A percentile compares a stretch with the other conserved stretches of the same genome.
Conservation (phyloP, 2,797 vertebrate genomes). For the Pangasius krempfi region DNA sequence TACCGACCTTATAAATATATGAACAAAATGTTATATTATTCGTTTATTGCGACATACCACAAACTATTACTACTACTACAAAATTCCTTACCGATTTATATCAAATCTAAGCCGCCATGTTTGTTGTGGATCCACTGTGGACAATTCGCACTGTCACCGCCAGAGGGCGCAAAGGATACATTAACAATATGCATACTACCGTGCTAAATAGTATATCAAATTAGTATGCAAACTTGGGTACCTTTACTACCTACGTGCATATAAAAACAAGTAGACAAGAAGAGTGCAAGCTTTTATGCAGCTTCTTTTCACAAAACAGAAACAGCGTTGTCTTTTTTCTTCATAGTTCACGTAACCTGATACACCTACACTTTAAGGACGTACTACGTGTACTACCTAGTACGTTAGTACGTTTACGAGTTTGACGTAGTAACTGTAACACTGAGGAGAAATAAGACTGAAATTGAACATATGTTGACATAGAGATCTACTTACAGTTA, state of each 20-base stretch:
- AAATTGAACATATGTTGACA: background rate
- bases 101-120: conserved; percentile 36
- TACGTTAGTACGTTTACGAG: background rate
- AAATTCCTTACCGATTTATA: conserved; percentile 16
- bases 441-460: background rate
- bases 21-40: background rate
- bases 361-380: too few relatives aligned
- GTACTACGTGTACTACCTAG: background rate
- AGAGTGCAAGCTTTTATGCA: background rate
- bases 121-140: conserved; percentile 2
- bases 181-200: background rate
- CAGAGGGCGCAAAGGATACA: conserved; percentile 18
- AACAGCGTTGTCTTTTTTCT: background rate
- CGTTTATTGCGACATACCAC: background rate
- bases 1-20: background rate
- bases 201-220: background rate
- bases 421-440: background rate
- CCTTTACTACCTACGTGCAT: background rate
- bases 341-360: background rate
- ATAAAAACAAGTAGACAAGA: background rate
- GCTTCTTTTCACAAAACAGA: background rate
- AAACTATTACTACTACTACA: background rate
- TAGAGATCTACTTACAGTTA: background rate
- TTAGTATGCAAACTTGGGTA: background rate
- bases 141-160: background rate